These are phyloP conservation scores for Ascidia mentula DNA, from an alignment of 23 tunicate genomes.

Conservation along the genomic window DNA sequence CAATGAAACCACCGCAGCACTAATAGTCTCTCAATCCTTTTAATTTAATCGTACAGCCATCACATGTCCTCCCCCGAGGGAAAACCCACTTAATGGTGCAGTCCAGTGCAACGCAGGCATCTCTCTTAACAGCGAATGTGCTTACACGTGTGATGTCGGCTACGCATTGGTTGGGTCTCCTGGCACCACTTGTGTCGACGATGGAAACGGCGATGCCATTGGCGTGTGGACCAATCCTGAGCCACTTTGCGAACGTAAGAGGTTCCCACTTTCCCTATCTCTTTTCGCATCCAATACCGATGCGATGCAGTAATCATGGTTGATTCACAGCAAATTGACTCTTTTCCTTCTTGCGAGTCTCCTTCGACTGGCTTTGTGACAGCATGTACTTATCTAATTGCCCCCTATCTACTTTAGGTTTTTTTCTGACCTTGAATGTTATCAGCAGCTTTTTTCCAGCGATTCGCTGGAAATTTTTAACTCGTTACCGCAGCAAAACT, in stretches of 20 bases:
- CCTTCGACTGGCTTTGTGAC: no score
- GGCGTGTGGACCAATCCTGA: slow-evolving; percentile 53
- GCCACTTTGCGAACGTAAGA: slow-evolving; percentile 50
- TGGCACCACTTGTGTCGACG: slow-evolving; percentile 9
- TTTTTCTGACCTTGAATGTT: no score
- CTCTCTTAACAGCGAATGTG: slow-evolving; percentile 18
- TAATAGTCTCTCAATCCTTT: neutral
- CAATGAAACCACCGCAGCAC: neutral
- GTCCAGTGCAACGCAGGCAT: slow-evolving; percentile 19
- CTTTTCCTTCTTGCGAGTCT: no score
- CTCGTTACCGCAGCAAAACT: no score
- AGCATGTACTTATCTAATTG: no score
- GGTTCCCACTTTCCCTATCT: neutral
- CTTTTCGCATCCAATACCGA: neutral
- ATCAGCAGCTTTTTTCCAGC: no score
- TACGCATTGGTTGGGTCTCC: slow-evolving; percentile 8
- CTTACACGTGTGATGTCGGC: slow-evolving; percentile 20
- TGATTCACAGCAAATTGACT: no score
- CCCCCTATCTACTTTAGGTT: no score
- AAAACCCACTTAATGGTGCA: slow-evolving; percentile 11
- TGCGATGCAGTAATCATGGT: no score
- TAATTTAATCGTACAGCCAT: neutral
- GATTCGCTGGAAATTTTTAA: no score
- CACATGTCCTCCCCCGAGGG: slow-evolving; percentile 22
- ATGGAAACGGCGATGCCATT: slow-evolving; percentile 34